These are phyloP conservation scores for Rana temporaria DNA, from an alignment of 2,113 vertebrate species.

Conservation along the genomic window DNA sequence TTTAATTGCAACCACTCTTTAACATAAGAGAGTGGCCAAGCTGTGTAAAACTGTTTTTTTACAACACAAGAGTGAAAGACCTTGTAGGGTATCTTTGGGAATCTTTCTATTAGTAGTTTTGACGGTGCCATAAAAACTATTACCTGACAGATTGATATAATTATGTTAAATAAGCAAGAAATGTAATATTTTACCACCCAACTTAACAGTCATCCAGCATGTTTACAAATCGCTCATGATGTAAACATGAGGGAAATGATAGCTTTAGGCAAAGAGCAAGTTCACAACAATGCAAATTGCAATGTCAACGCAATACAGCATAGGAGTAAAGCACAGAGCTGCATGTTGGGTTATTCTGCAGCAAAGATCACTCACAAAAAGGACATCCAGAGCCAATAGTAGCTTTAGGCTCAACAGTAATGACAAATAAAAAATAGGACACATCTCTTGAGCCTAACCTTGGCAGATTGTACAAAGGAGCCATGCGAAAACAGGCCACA, in stretches of 20 bases:
- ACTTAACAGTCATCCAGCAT: too few relatives aligned
- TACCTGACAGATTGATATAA: too few relatives aligned
- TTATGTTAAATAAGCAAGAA: too few relatives aligned
- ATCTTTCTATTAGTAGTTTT: background rate
- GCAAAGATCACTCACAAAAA: conserved; percentile 29
- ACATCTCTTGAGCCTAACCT: conserved; percentile 76
- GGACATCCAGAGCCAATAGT: conserved; percentile 8
- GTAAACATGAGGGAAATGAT: background rate
- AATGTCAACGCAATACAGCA: conserved; percentile 2
- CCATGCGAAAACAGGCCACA: conserved; percentile 98
- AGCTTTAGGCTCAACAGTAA: conserved; percentile 30
- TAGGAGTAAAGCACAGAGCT: conserved; percentile 25
- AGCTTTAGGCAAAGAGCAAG: conserved; percentile 27
- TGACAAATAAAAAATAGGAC: conserved; percentile 38
- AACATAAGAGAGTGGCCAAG: too few relatives aligned
- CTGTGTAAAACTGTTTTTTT: too few relatives aligned
- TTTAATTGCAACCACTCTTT: too few relatives aligned
- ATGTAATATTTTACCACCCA: too few relatives aligned
- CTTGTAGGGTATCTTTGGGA: too few relatives aligned
- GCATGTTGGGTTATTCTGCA: conserved; percentile 33
- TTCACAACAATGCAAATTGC: conserved; percentile 33
- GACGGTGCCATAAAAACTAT: background rate
- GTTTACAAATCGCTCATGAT: background rate
- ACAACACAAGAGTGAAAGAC: too few relatives aligned
- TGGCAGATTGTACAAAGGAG: conserved; percentile 95